These are phyloP conservation scores for Orius laevigatus DNA, from an alignment of 1,140 invertebrate species.

Conservation along the genomic window DNA sequence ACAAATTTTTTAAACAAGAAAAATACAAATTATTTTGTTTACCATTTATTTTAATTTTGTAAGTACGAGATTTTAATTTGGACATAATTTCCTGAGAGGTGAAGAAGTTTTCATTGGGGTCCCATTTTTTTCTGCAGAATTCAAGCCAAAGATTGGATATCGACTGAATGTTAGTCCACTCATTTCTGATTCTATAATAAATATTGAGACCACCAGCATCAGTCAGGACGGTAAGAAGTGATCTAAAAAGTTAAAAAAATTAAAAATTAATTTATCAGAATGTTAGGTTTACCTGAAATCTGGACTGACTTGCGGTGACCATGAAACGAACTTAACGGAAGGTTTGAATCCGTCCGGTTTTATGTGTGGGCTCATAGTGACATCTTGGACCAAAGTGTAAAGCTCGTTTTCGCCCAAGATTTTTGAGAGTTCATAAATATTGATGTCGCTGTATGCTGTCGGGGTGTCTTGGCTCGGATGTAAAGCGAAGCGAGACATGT, in stretches of 20 bases:
- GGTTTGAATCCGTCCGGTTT: neutral
- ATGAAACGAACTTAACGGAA: neutral
- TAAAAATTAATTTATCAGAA: neutral
- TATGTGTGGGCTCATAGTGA: neutral
- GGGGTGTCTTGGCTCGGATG: too few relatives aligned
- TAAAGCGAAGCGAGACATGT: too few relatives aligned
- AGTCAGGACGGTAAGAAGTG: conserved; percentile 11
- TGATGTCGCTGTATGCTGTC: too few relatives aligned
- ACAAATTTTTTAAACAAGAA: too few relatives aligned
- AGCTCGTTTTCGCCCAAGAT: neutral
- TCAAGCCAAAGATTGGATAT: conserved; percentile 2
- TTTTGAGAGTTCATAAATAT: too few relatives aligned
- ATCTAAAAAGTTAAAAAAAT: conserved; percentile 10
- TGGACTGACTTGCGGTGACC: neutral
- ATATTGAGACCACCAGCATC: conserved; percentile 10
- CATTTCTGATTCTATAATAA: neutral
- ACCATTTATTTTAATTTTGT: too few relatives aligned
- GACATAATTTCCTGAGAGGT: too few relatives aligned
- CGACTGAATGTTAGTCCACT: too few relatives aligned
- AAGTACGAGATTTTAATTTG: too few relatives aligned
- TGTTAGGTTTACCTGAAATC: neutral
- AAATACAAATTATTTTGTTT: too few relatives aligned
- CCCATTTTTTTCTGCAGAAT: conserved; percentile 3
- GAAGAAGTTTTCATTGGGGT: too few relatives aligned
- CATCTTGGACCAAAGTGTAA: neutral